Percentiles rank a stretch among this genome's conserved stretches.
Evolutionary conservation across 2,113 vertebrate species (phyloP).

Genomic region (Daboia siamensis): DNA sequence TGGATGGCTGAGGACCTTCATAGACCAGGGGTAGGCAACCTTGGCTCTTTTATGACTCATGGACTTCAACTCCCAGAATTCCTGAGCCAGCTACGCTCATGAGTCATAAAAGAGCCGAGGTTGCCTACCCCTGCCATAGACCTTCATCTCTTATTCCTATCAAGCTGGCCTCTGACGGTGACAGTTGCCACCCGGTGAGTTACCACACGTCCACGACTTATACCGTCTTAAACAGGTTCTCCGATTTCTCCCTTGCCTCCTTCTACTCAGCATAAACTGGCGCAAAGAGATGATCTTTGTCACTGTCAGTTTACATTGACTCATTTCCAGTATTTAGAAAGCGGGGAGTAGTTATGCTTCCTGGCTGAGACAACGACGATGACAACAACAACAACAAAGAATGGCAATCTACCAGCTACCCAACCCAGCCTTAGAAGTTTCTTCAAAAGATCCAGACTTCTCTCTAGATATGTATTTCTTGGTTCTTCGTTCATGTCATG

Average conservation of each 20-base stretch:
- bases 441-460: too few relatives aligned
- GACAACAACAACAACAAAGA: neutral
- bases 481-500: too few relatives aligned
- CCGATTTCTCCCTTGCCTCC: slow-evolving; percentile 23
- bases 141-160: neutral
- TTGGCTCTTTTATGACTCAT: too few relatives aligned
- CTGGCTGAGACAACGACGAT: neutral
- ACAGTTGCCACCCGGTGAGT: neutral
- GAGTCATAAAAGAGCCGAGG: too few relatives aligned
- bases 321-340: slow-evolving; percentile 28
- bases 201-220: neutral
- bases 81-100: too few relatives aligned
- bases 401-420: neutral
- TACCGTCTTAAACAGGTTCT: neutral
- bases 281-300: neutral
- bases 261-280: neutral
- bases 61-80: too few relatives aligned
- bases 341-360: slow-evolving; percentile 22
- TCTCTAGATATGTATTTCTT: too few relatives aligned
- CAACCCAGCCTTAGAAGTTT: neutral
- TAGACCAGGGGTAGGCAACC: too few relatives aligned
- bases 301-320: slow-evolving; percentile 22
- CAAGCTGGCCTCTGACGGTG: neutral
- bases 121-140: too few relatives aligned
- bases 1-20: too few relatives aligned